Conservation (phyloP, 2,797 vertebrate species). For the Mormyrus hasselquistii region DNA sequence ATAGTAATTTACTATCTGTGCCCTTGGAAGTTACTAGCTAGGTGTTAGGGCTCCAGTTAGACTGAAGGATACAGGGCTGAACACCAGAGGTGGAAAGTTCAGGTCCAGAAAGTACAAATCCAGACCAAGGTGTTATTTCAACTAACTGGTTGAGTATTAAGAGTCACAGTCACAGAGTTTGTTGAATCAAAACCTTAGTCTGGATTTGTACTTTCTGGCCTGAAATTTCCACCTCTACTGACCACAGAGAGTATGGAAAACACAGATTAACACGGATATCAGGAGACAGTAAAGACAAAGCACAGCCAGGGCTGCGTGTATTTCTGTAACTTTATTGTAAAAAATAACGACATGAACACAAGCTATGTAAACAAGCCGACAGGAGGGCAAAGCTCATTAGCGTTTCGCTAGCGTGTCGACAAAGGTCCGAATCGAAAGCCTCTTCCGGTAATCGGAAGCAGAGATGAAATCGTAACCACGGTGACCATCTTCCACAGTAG, state of each 20-base stretch:
- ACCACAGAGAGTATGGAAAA: background rate
- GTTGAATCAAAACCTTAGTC: background rate
- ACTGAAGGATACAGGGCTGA: background rate
- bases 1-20: background rate
- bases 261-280: background rate
- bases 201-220: background rate
- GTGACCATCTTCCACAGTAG: background rate
- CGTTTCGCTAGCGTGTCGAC: background rate
- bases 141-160: background rate
- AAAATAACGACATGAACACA: slow-evolving; percentile 3
- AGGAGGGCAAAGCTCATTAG: background rate
- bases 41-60: background rate
- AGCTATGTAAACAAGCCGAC: background rate
- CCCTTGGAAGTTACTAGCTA: background rate
- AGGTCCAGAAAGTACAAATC: background rate
- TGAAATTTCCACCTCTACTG: background rate
- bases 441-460: background rate
- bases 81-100: background rate
- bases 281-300: background rate
- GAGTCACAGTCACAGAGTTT: background rate
- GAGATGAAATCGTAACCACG: background rate
- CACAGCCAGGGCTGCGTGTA: background rate
- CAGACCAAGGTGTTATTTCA: background rate
- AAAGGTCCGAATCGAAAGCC: background rate
- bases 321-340: slow-evolving; percentile 5